Conservation (phyloP, 1,140 invertebrate species). For the Aphidius gifuensis region DNA sequence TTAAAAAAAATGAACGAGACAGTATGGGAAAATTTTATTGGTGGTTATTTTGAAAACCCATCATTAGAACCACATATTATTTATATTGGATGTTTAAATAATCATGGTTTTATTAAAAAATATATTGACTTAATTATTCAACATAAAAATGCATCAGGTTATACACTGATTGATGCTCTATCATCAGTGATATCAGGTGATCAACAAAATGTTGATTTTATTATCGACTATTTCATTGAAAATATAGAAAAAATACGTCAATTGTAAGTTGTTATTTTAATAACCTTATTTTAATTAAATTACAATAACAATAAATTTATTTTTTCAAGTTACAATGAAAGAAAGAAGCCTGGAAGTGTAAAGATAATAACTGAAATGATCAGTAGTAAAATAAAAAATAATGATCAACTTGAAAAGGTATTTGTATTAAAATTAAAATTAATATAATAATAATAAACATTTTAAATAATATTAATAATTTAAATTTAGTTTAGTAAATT, state of each 20-base stretch:
- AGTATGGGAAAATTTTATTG: slow-evolving; percentile 16
- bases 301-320: not conserved
- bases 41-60: slow-evolving; percentile 16
- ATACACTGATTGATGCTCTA: slow-evolving; percentile 1
- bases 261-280: slow-evolving; percentile 8
- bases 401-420: slow-evolving; percentile 17
- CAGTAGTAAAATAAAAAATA: slow-evolving; percentile 6
- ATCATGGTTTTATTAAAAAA: slow-evolving; percentile 17
- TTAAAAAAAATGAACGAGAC: slow-evolving; percentile 11
- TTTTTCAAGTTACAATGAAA: not conserved
- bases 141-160: slow-evolving; percentile 11
- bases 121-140: slow-evolving; percentile 8
- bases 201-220: slow-evolving; percentile 15
- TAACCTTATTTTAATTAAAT: not conserved
- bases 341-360: not conserved
- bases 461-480: not conserved
- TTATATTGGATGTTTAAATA: slow-evolving; percentile 16
- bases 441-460: not conserved
- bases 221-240: slow-evolving; percentile 16
- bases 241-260: slow-evolving; percentile 12
- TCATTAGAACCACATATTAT: not conserved
- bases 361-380: not conserved
- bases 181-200: slow-evolving; percentile 6
- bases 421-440: not conserved
- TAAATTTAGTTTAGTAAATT: slow-evolving; percentile 9